Conservation (phyloP, 1,140 invertebrate species). For the Pristionchus pacificus region DNA sequence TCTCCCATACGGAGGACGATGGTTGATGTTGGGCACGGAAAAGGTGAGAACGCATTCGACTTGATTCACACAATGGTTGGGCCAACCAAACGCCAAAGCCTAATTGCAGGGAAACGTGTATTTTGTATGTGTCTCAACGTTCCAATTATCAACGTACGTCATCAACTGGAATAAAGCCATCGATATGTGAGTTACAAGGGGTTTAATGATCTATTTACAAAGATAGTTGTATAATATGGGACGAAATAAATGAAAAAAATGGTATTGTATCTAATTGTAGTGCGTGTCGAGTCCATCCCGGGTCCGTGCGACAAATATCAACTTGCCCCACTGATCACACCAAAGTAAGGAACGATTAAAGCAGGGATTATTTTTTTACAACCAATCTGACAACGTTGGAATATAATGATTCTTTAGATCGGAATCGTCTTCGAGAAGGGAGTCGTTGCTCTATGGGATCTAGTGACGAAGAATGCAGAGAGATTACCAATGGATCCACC, state of each 20-base stretch:
- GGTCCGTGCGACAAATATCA: conserved; percentile 61
- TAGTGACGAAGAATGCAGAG: conserved; percentile 76
- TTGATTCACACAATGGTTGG: background rate
- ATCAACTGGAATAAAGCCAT: conserved; percentile 99
- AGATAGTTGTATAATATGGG: no score
- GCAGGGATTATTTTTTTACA: background rate
- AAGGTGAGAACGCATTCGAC: conserved; percentile 57
- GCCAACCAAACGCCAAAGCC: background rate
- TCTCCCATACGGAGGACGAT: conserved; percentile 91
- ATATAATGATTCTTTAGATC: background rate
- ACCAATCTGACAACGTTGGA: background rate
- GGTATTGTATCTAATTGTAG: no score
- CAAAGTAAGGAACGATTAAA: conserved; percentile 62
- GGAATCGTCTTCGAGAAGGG: conserved; percentile 92
- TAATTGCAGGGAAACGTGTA: conserved; percentile 79
- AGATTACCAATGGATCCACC: conserved; percentile 54
- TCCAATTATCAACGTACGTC: conserved; percentile 90
- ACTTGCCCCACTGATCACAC: conserved; percentile 62
- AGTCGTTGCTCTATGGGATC: conserved; percentile 89
- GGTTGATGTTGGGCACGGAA: conserved; percentile 96
- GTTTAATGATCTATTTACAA: no score
- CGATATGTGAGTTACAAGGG: conserved; percentile 89
- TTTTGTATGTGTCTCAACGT: conserved; percentile 91
- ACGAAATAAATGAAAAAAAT: no score
- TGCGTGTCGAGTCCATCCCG: conserved; percentile 62